Conservation (phyloP, 2,113 vertebrate species). For the Thermophis baileyi region DNA sequence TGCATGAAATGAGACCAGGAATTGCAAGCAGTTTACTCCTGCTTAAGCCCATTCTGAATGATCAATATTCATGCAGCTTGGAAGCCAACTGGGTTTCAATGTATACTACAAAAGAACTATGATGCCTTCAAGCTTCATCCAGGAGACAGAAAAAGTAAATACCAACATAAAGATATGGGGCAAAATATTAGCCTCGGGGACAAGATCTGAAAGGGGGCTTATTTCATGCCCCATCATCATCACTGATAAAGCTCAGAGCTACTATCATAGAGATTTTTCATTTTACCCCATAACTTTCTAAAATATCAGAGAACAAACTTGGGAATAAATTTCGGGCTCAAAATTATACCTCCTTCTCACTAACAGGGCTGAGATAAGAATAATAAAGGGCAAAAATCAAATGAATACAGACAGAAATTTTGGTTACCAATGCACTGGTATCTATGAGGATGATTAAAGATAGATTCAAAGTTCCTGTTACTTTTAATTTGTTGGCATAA, state of each 20-base stretch:
- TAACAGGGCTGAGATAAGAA: background rate
- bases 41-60: background rate
- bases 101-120: background rate
- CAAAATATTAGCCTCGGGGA: background rate
- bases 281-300: background rate
- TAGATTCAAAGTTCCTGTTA: conserved; percentile 73
- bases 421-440: conserved; percentile 34
- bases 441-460: conserved; percentile 54
- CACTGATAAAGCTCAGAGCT: background rate
- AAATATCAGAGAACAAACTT: background rate
- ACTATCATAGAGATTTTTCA: background rate
- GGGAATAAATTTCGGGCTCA: background rate
- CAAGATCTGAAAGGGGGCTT: background rate
- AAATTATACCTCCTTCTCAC: accelerated
- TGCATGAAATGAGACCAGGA: background rate
- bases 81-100: background rate
- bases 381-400: background rate
- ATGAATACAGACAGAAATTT: background rate
- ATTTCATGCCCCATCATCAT: background rate
- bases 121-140: background rate
- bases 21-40: background rate
- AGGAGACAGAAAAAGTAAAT: background rate
- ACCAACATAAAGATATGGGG: background rate
- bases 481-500: conserved; percentile 74
- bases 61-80: background rate